phyloP scores from a whole-genome alignment of 2,113 vertebrate species.

The Dicaeum eximium region DNA sequence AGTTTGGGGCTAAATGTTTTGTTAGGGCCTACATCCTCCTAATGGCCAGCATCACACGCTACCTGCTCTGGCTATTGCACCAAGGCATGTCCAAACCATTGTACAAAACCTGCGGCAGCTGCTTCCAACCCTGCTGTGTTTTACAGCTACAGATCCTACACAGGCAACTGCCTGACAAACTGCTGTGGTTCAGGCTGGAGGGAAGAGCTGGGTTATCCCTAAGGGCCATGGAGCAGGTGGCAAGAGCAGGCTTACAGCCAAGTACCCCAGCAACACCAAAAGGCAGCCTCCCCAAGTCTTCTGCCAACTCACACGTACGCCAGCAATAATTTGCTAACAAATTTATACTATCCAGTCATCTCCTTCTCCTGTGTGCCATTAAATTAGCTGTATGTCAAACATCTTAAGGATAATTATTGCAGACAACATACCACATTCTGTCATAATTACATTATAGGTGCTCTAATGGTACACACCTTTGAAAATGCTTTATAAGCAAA shows the following conservation, averaged over 20 bases:
- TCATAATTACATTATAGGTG: not conserved
- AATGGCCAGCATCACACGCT: fast-evolving
- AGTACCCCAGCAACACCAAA: not conserved
- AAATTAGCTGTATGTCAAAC: not conserved
- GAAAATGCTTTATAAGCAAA: not conserved
- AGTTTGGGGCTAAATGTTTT: not conserved
- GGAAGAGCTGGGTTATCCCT: not conserved
- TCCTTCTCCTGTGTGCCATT: not conserved
- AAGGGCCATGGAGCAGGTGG: fast-evolving
- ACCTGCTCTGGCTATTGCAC: not conserved
- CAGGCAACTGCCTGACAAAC: not conserved
- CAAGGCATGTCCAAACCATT: fast-evolving
- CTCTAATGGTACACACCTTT: not conserved
- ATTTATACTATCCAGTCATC: not conserved
- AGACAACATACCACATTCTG: not conserved
- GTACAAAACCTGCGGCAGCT: fast-evolving
- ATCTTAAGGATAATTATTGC: not conserved
- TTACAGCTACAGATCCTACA: not conserved
- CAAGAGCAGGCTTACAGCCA: not conserved
- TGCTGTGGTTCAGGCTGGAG: fast-evolving
- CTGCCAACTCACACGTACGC: fast-evolving
- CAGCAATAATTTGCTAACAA: not conserved
- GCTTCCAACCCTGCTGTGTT: not conserved
- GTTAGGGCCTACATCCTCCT: no score
- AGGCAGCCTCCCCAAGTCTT: not conserved